Evolutionary conservation across 2,113 vertebrate species (phyloP).

Genomic region (Pseudonaja textilis): DNA sequence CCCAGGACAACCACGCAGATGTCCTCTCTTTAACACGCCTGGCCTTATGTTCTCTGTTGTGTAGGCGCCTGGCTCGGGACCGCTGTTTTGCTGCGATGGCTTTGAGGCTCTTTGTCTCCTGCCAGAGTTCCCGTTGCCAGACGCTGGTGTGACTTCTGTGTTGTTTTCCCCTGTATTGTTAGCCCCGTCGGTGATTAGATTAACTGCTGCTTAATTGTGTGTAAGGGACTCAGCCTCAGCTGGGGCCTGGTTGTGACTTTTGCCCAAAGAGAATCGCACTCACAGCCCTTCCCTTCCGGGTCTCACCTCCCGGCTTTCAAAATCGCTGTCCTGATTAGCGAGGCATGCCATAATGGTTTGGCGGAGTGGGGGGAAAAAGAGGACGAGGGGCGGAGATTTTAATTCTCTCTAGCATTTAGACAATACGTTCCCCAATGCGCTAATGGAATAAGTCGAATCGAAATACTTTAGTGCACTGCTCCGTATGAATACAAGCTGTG

Average conservation of each 20-base stretch:
- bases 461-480: neutral
- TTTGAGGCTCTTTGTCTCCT: conserved; percentile 47
- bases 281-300: neutral
- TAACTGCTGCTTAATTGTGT: conserved; percentile 27
- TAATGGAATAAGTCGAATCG: neutral
- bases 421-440: neutral
- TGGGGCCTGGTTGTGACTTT: neutral
- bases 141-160: conserved; percentile 41
- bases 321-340: neutral
- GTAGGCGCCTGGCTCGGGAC: conserved; percentile 49
- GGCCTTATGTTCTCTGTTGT: conserved; percentile 43
- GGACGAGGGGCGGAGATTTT: too few relatives aligned
- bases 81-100: conserved; percentile 62
- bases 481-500: neutral
- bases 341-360: neutral
- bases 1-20: conserved; percentile 26
- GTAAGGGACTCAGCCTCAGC: neutral
- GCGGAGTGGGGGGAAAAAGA: neutral
- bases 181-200: conserved; percentile 56
- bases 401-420: neutral
- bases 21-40: conserved; percentile 17
- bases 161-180: conserved; percentile 40
- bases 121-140: conserved; percentile 60
- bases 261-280: neutral
- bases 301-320: neutral